These are phyloP conservation scores for Dolichomitus sp. DNA, from an alignment of 2,888 invertebrate genomes.

Conservation along the genomic window DNA sequence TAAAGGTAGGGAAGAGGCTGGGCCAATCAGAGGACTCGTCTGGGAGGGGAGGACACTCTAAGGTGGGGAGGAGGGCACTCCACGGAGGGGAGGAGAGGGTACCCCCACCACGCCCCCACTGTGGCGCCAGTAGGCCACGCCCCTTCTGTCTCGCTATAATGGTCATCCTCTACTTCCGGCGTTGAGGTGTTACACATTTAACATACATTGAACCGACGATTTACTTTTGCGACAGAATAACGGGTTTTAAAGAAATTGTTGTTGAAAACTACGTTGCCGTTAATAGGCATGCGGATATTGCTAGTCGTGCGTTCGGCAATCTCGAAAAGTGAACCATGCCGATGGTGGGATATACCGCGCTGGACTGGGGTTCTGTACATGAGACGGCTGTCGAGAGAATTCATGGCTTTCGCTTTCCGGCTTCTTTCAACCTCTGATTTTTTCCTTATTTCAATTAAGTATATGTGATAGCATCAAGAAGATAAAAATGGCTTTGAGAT, in stretches of 20 bases:
- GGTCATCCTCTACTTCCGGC: too few species aligned
- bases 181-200: too few species aligned
- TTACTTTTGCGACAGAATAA: neutral
- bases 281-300: neutral
- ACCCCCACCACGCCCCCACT: too few species aligned
- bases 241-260: neutral
- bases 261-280: neutral
- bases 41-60: too few species aligned
- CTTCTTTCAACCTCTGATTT: neutral
- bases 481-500: neutral
- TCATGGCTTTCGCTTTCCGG: conserved; percentile 4
- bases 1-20: too few species aligned
- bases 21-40: too few species aligned
- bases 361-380: conserved; percentile 1
- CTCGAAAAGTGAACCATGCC: neutral
- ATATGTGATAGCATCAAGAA: neutral
- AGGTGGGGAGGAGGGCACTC: too few species aligned
- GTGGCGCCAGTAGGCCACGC: too few species aligned
- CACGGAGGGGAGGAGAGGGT: too few species aligned
- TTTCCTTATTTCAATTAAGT: conserved; percentile 1
- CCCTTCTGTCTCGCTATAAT: too few species aligned
- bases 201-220: neutral
- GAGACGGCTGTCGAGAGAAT: neutral
- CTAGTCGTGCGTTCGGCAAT: neutral
- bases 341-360: neutral